Conservation (phyloP, 2,113 vertebrate species). For the Sinocyclocheilus anshuiensis region DNA sequence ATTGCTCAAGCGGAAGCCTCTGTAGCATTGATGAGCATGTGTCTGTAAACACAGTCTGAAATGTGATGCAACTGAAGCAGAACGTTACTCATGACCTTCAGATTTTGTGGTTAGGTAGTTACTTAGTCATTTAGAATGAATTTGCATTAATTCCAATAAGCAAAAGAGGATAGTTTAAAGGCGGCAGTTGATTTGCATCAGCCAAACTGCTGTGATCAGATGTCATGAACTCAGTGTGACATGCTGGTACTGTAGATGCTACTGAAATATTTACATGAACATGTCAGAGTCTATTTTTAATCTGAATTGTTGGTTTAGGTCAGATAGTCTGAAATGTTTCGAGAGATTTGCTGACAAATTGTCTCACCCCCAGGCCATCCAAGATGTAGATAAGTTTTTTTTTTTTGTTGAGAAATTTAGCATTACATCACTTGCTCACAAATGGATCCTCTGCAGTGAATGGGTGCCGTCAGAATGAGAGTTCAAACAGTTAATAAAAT, state of each 20-base stretch:
- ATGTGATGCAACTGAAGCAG: not conserved
- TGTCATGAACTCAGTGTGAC: not conserved
- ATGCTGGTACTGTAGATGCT: not conserved
- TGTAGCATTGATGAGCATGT: not conserved
- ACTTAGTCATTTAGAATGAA: not conserved
- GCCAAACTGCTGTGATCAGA: not conserved
- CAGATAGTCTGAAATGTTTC: not conserved
- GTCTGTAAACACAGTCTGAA: constrained; percentile 35
- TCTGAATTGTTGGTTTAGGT: not conserved
- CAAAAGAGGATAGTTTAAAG: not conserved
- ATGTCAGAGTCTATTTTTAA: not conserved
- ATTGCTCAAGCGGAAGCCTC: constrained; percentile 48
- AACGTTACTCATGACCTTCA: not conserved
- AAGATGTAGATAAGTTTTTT: not conserved
- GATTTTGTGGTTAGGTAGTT: not conserved
- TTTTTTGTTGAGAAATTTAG: not conserved
- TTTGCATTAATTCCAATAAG: not conserved
- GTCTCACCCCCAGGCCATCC: not conserved
- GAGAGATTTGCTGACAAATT: not conserved
- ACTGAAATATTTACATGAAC: not conserved
- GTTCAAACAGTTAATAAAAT: not conserved
- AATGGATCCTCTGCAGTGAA: not conserved
- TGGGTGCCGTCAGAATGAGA: not conserved
- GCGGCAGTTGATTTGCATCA: not conserved
- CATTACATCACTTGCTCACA: not conserved